These are phyloP conservation scores for Lepidurus apus DNA, from an alignment of 1,140 invertebrate species.

Conservation along the genomic window DNA sequence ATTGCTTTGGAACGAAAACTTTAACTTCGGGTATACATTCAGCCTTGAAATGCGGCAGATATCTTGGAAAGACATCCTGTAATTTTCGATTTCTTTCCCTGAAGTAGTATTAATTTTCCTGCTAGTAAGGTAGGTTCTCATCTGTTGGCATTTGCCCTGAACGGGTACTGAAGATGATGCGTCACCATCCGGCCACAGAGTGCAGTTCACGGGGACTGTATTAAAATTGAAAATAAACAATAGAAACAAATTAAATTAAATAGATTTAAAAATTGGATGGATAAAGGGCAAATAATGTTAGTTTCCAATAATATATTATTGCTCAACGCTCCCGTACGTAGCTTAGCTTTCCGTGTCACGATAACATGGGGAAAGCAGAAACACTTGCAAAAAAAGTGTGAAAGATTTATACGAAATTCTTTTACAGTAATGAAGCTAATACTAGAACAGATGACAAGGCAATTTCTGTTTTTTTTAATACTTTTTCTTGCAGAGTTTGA, in stretches of 20 bases:
- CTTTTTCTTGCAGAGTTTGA: no score
- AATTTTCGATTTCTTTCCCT: background rate
- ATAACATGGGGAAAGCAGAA: background rate
- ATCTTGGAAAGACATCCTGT: background rate
- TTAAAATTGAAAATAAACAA: background rate
- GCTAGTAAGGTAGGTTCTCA: background rate
- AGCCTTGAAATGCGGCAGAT: background rate
- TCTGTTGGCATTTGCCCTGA: background rate
- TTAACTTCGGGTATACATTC: background rate
- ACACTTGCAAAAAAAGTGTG: background rate
- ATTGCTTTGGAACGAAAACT: background rate
- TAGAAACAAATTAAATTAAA: background rate
- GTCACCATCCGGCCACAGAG: background rate
- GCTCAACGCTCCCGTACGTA: background rate
- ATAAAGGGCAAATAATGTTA: background rate
- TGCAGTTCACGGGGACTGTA: background rate
- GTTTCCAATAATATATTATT: background rate
- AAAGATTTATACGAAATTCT: background rate
- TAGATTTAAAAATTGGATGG: background rate
- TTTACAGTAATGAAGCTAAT: background rate
- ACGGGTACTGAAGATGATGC: background rate
- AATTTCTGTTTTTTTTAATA: no score
- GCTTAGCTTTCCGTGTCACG: background rate
- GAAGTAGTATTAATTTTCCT: background rate
- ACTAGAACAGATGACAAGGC: no score